These are phyloP conservation scores for Drosophila kokeensis DNA, from an alignment of 2,888 invertebrate species.

Conservation along the genomic window DNA sequence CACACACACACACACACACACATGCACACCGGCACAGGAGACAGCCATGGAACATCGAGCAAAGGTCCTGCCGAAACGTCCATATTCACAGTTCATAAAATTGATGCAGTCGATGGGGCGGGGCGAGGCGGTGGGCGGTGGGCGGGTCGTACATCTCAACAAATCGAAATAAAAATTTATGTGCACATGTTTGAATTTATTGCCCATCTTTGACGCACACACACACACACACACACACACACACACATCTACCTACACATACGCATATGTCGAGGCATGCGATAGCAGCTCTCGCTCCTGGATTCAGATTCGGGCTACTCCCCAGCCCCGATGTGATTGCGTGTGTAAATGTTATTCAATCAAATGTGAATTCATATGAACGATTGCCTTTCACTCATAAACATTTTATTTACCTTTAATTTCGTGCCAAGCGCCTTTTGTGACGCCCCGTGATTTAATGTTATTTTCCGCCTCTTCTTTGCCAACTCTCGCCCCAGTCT, in stretches of 20 bases:
- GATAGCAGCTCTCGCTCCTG: slow-evolving; percentile 8
- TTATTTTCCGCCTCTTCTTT: slow-evolving; percentile 25
- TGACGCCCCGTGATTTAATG: slow-evolving; percentile 68
- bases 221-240: slow-evolving; percentile 2
- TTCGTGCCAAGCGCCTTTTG: slow-evolving; percentile 76
- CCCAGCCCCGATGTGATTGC: slow-evolving; percentile 45
- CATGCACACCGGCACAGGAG: slow-evolving; percentile 9
- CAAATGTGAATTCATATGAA: slow-evolving; percentile 78
- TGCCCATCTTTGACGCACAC: slow-evolving; percentile 53
- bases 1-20: slow-evolving; percentile 20
- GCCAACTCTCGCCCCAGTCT: neutral
- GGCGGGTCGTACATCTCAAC: slow-evolving; percentile 47
- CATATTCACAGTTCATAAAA: slow-evolving; percentile 79
- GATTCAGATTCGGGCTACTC: neutral
- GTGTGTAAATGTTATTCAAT: slow-evolving; percentile 81
- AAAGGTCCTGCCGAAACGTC: slow-evolving; percentile 43
- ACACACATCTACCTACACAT: neutral
- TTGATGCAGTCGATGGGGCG: slow-evolving; percentile 28
- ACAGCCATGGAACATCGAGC: slow-evolving; percentile 8
- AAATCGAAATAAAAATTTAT: slow-evolving; percentile 81
- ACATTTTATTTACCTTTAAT: slow-evolving; percentile 81
- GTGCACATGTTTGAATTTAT: slow-evolving; percentile 81
- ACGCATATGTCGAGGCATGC: slow-evolving; percentile 15
- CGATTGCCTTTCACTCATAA: slow-evolving; percentile 76
- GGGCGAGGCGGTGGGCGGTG: neutral